A percentile compares a stretch with the other conserved stretches of the same genome.
Evolutionary conservation across 2,888 invertebrate genomes (phyloP).

Genomic region (Latrodectus elegans): DNA sequence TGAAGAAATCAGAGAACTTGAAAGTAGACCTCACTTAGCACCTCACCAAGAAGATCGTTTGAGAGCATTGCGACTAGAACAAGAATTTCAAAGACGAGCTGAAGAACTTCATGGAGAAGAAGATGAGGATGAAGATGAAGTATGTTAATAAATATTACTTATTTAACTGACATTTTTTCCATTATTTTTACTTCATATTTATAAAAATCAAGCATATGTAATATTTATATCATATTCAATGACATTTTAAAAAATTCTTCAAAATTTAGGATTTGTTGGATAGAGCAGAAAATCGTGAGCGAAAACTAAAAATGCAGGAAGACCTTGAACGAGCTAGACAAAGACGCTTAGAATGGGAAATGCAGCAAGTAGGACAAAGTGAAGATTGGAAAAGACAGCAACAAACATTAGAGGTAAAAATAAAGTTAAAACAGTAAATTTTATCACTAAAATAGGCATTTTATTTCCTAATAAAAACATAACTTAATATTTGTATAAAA

Average conservation of each 20-base stretch:
- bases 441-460: no score
- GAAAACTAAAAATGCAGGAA: constrained; percentile 76
- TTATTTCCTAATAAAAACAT: no score
- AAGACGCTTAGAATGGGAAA: constrained; percentile 73
- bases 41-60: constrained; percentile 90
- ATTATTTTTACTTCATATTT: no score
- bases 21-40: constrained; percentile 82
- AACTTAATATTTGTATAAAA: no score
- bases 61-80: constrained; percentile 90
- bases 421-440: no score
- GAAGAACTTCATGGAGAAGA: constrained; percentile 84
- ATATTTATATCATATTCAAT: no score
- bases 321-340: constrained; percentile 76
- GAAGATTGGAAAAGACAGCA: constrained; percentile 74
- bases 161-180: no score
- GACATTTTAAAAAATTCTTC: no score
- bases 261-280: constrained; percentile 72
- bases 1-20: constrained; percentile 88
- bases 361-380: constrained; percentile 72
- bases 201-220: no score
- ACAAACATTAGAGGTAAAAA: constrained; percentile 72
- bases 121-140: constrained; percentile 81
- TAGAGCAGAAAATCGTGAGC: constrained; percentile 73
- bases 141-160: constrained; percentile 8
- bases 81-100: constrained; percentile 93